These are phyloP conservation scores for Echinarachnius parma DNA, from an alignment of 53 echinoderm and acorn worm genomes.

Conservation along the genomic window DNA sequence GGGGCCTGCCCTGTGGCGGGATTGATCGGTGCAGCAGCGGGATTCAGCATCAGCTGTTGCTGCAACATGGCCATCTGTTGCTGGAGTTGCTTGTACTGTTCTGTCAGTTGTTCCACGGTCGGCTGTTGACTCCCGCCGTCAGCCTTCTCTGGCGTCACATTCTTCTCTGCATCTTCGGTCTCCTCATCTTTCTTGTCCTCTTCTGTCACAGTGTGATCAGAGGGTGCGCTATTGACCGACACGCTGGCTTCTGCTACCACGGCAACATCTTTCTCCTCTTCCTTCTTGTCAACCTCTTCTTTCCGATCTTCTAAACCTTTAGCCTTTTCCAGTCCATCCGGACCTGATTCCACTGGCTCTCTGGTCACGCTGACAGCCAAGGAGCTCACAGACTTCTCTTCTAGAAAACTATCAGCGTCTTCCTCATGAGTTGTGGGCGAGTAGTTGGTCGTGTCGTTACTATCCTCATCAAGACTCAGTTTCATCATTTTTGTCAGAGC, in stretches of 20 bases:
- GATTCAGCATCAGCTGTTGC: constrained; percentile 63
- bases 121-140: too few species aligned
- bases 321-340: constrained; percentile 25
- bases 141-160: constrained; percentile 8
- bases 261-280: background rate
- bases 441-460: constrained; percentile 76
- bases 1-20: constrained; percentile 30
- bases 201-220: background rate
- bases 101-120: constrained; percentile 52
- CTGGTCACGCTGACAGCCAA: constrained; percentile 50
- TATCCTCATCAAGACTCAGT: constrained; percentile 76
- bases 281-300: background rate
- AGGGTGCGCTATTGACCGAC: background rate
- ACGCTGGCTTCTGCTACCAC: background rate
- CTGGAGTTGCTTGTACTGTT: constrained; percentile 76
- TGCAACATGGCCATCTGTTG: constrained; percentile 70
- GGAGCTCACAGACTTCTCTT: constrained; percentile 74
- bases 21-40: constrained; percentile 25
- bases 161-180: constrained; percentile 35
- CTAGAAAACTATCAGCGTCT: constrained; percentile 61
- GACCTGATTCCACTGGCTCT: constrained; percentile 11
- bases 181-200: constrained; percentile 5
- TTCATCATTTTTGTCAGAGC: constrained; percentile 67
- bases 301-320: constrained; percentile 2
- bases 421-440: constrained; percentile 75